A percentile compares a stretch with the other conserved stretches of the same genome.
phyloP scores from a whole-genome alignment of 2,888 invertebrate species.

The Eutolmus rufibarbis region DNA sequence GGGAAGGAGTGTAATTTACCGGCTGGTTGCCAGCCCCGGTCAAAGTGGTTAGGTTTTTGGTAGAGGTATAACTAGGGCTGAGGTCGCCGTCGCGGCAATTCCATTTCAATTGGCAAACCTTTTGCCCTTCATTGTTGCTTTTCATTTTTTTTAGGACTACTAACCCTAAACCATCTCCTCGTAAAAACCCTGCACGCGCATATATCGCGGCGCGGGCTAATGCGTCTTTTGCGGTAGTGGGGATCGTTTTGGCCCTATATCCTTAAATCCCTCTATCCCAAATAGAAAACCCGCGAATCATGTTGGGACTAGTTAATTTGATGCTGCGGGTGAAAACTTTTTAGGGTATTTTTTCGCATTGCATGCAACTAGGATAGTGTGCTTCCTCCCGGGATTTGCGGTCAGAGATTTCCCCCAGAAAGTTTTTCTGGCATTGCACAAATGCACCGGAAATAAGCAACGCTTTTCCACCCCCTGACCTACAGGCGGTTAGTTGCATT shows the following conservation, averaged over 20 bases:
- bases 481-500: background rate
- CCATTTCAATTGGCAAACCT: background rate
- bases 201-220: background rate
- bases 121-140: background rate
- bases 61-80: background rate
- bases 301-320: slow-evolving; percentile 4
- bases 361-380: background rate
- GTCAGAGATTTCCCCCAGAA: background rate
- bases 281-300: background rate
- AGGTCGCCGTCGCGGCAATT: background rate
- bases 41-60: background rate
- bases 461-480: background rate
- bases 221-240: background rate
- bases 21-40: background rate
- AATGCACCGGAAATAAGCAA: background rate
- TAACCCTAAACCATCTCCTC: background rate
- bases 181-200: background rate
- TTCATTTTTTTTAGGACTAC: background rate
- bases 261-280: background rate
- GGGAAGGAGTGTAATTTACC: background rate
- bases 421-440: background rate
- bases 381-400: background rate
- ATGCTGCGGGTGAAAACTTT: background rate
- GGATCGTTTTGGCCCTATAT: background rate
- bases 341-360: background rate